Evolutionary conservation across 2,113 vertebrate species (phyloP).

Genomic region (chimpanzee (Pan troglodytes)): NHGRI_mPanTro3-v2.1_pri NC_072410.2:64807001-64807500

Average conservation of each 20-base stretch:
- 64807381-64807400: background rate
- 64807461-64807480: background rate
- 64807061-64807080: background rate
- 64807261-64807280: background rate
- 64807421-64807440: background rate
- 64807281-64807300: background rate
- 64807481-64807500: background rate
- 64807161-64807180: background rate
- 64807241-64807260: background rate
- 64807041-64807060: background rate
- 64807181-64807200: accelerated
- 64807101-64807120: background rate
- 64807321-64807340: background rate
- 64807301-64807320: background rate
- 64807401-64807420: background rate
- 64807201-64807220: background rate
- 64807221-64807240: background rate
- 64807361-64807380: background rate
- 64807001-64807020: background rate
- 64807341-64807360: background rate
- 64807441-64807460: background rate
- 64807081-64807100: background rate
- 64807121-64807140: background rate
- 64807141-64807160: slow-evolving; percentile 32
- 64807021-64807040: background rate